Conservation (phyloP, 2,113 vertebrate species). For the Fulica atra region DNA sequence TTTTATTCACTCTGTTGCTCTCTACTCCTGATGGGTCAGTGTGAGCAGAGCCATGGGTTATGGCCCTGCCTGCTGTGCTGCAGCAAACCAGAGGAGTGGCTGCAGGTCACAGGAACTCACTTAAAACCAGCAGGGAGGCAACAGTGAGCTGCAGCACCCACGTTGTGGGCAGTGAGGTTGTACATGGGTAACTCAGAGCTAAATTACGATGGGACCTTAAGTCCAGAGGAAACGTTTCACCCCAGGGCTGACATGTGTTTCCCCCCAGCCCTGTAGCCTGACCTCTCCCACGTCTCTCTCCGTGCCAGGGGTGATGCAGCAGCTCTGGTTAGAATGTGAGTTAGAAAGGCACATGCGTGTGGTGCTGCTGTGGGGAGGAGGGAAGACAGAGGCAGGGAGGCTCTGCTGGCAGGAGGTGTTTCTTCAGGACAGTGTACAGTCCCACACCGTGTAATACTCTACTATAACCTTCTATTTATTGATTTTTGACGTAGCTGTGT, state of each 20-base stretch:
- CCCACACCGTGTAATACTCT: background rate
- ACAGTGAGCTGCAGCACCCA: background rate
- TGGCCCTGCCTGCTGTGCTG: background rate
- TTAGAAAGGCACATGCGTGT: fast-evolving
- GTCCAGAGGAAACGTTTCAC: background rate
- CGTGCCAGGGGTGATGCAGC: background rate
- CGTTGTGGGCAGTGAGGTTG: too few species aligned
- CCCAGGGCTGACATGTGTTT: background rate
- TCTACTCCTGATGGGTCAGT: background rate
- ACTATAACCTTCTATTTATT: slow-evolving; percentile 37
- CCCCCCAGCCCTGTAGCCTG: background rate
- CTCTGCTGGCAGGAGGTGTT: slow-evolving; percentile 18
- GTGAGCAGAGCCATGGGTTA: background rate
- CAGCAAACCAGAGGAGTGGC: background rate
- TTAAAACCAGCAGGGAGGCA: background rate
- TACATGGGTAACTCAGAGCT: fast-evolving
- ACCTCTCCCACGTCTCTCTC: background rate
- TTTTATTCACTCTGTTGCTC: background rate
- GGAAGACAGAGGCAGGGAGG: background rate
- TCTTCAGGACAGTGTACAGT: slow-evolving; percentile 51
- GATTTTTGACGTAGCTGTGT: slow-evolving; percentile 34
- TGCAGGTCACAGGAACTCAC: background rate
- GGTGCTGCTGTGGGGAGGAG: background rate
- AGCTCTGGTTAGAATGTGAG: background rate
- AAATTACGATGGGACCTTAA: background rate